These are phyloP conservation scores for Tragulus kanchil DNA, from an alignment of 2,113 vertebrate species.

Conservation along the genomic window DNA sequence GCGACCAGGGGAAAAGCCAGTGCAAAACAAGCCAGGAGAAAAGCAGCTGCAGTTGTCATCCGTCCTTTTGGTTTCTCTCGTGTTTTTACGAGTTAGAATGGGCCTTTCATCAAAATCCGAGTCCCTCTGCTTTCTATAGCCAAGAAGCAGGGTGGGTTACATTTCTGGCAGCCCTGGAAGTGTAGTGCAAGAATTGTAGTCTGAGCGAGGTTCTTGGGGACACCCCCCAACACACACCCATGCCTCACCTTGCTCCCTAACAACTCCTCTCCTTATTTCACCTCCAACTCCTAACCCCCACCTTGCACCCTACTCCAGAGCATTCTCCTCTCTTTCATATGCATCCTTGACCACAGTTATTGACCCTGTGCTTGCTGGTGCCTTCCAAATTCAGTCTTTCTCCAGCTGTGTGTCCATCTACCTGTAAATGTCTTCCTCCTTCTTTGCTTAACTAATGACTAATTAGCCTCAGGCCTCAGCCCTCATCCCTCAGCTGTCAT, in stretches of 20 bases:
- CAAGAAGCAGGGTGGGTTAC: too few species aligned
- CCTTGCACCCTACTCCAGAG: background rate
- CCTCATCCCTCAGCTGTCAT: background rate
- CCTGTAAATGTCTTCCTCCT: background rate
- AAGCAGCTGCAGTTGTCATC: background rate
- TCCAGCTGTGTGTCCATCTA: background rate
- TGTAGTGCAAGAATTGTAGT: background rate
- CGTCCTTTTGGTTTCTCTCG: background rate
- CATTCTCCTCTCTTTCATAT: background rate
- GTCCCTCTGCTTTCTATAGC: background rate
- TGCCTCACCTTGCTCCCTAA: background rate
- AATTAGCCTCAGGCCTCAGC: background rate
- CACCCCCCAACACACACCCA: background rate
- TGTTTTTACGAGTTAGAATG: background rate
- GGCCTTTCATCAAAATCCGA: background rate
- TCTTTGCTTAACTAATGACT: background rate
- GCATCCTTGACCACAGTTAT: background rate
- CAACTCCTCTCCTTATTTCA: background rate
- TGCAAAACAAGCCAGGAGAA: background rate
- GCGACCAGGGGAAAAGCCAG: background rate
- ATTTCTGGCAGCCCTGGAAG: background rate
- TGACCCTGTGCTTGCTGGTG: background rate
- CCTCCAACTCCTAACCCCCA: background rate
- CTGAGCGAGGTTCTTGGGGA: too few species aligned
- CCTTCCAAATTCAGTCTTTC: background rate